These are phyloP conservation scores for Prochilodus magdalenae DNA, from an alignment of 2,113 vertebrate genomes.

Conservation along the genomic window DNA sequence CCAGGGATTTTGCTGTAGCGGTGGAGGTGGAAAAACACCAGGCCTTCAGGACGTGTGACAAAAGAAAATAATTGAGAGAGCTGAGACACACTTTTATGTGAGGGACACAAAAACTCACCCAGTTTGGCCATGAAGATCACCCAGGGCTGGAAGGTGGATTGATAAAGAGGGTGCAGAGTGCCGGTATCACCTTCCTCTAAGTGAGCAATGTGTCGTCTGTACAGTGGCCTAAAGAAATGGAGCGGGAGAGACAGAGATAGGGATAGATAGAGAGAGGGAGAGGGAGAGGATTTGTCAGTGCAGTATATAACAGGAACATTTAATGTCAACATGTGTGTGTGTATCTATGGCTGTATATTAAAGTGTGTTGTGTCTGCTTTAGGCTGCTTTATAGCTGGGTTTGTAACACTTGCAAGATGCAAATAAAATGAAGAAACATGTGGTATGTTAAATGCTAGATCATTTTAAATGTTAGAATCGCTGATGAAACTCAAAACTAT, in stretches of 20 bases:
- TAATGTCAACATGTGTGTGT: not conserved
- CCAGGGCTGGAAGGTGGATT: constrained; percentile 81
- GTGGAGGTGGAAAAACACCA: too few relatives aligned
- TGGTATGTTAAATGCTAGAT: too few relatives aligned
- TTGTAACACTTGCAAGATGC: too few relatives aligned
- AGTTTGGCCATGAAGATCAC: constrained; percentile 86
- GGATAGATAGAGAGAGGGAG: not conserved
- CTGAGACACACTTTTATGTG: not conserved
- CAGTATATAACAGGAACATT: not conserved
- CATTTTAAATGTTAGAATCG: too few relatives aligned
- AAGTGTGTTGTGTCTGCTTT: not conserved
- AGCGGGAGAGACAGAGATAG: not conserved
- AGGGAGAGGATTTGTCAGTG: too few relatives aligned
- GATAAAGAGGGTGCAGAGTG: constrained; percentile 84
- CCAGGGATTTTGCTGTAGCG: too few relatives aligned
- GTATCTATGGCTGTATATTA: not conserved
- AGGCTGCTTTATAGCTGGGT: too few relatives aligned
- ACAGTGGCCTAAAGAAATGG: constrained; percentile 30
- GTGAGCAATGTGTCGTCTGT: constrained; percentile 84
- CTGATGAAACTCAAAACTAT: too few relatives aligned
- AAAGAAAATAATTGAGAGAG: not conserved
- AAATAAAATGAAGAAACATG: too few relatives aligned
- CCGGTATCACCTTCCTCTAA: constrained; percentile 92
- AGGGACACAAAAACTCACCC: constrained; percentile 68
- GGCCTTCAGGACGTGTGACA: too few relatives aligned